These are phyloP conservation scores for Lordiphosa stackelbergi DNA, from an alignment of 1,140 invertebrate genomes.

Conservation along the genomic window DNA sequence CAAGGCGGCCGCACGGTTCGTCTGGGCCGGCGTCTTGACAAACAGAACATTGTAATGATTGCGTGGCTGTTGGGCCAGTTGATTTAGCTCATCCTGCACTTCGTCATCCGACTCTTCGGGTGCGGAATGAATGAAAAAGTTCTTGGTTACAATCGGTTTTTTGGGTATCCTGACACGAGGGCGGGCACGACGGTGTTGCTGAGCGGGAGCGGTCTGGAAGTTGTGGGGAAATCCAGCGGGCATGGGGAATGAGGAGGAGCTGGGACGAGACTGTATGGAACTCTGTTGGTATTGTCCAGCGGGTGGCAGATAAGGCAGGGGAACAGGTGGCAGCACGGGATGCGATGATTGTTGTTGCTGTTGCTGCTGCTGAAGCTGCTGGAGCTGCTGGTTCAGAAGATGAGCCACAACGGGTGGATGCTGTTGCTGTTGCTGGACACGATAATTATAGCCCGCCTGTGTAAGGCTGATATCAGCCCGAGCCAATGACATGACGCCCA, in stretches of 20 bases:
- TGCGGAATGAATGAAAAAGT: conserved; percentile 73
- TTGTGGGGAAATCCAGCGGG: conserved; percentile 53
- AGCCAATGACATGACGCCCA: conserved; percentile 47
- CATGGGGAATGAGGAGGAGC: conserved; percentile 48
- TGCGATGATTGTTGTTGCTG: conserved; percentile 42
- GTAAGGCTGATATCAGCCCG: conserved; percentile 62
- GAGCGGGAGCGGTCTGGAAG: conserved; percentile 58
- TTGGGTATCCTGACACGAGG: conserved; percentile 59
- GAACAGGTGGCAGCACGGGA: conserved; percentile 51
- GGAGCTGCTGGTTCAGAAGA: conserved; percentile 54
- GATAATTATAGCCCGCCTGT: conserved; percentile 61
- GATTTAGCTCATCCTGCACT: conserved; percentile 64
- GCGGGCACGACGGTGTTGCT: conserved; percentile 56
- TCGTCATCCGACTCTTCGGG: conserved; percentile 75
- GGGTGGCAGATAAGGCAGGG: conserved; percentile 52
- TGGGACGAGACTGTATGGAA: conserved; percentile 19
- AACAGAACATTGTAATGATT: conserved; percentile 86
- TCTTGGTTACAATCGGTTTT: conserved; percentile 71
- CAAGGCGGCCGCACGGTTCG: conserved; percentile 82
- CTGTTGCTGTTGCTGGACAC: conserved; percentile 43
- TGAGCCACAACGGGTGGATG: conserved; percentile 48
- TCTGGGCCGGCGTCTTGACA: conserved; percentile 88
- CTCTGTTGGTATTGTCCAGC: conserved; percentile 35
- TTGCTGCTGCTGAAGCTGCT: conserved; percentile 30
- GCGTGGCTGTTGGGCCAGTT: conserved; percentile 66